These are phyloP conservation scores for Halocynthia roretzi DNA, from an alignment of 23 tunicate species.

Conservation along the genomic window DNA sequence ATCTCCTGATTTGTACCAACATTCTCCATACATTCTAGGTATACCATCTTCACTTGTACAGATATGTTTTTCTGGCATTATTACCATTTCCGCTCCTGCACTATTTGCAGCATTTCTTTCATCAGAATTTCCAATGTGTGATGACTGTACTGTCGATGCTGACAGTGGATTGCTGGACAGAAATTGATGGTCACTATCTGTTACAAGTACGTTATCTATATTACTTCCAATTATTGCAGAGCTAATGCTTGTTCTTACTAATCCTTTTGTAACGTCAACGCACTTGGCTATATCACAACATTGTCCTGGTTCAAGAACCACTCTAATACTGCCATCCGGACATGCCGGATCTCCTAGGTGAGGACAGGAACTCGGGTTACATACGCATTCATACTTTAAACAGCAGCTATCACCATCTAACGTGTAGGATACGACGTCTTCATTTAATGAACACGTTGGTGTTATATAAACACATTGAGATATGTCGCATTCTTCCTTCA, in stretches of 20 bases:
- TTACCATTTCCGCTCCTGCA: constrained; percentile 19
- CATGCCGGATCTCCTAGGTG: constrained; percentile 77
- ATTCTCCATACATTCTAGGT: constrained; percentile 75
- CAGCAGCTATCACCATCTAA: constrained; percentile 73
- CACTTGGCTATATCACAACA: constrained; percentile 94
- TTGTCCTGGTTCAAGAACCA: constrained; percentile 54
- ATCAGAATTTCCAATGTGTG: constrained; percentile 8
- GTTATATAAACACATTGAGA: constrained; percentile 26
- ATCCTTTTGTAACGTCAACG: constrained; percentile 37
- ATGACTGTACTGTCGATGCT: background rate
- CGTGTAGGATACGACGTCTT: constrained; percentile 36
- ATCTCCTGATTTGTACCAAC: constrained; percentile 79
- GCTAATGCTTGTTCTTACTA: constrained; percentile 5
- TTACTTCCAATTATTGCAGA: constrained; percentile 13
- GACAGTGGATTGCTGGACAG: background rate
- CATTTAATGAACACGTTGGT: constrained; percentile 40
- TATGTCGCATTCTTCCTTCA: constrained; percentile 70
- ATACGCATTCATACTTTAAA: constrained; percentile 60
- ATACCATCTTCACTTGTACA: constrained; percentile 72
- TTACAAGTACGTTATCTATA: background rate
- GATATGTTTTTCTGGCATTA: constrained; percentile 8
- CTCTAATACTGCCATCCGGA: constrained; percentile 66
- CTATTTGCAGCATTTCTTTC: constrained; percentile 17
- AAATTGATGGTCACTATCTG: background rate
- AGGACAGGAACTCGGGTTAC: constrained; percentile 72